Evolutionary conservation across 2,113 vertebrate species (phyloP), one percentile per base, ranked within the genome.

Genomic region (Sorex araneus): DNA sequence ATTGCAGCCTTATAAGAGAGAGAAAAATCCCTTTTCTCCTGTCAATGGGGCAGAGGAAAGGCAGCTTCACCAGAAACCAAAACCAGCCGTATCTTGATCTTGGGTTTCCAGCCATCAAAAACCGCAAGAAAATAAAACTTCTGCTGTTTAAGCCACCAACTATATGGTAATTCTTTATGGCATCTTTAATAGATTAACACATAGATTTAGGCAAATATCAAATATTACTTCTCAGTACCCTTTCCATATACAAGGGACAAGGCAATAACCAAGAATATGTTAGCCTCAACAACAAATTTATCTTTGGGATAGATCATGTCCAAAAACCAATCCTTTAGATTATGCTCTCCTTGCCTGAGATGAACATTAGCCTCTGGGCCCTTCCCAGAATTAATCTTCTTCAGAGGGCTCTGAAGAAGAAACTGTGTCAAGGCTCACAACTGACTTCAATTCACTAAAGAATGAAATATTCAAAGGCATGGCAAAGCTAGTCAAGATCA

Each of bases 361-460:
- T 11, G 28, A 12, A 83, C 70, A 67, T 78, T 93, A 84, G 21
- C 66, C 67, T 74, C 32, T 57, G 19, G 19, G 60, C 66, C 9
- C 81, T 45, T 11, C 30, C 87, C 71, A 90, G 27, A 85, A 91
- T 34, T 54, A 36, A 80, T 45, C 9, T 76, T 82, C 81, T 88
- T 69, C 80, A 75, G 16, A 84, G 30, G 19, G 28, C 76, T 79
- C 30, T 32, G 25, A 69, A 87, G 60, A 87, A 92, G 30, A 50
- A 57, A 84, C 34, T 71, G 90, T 64, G 21, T 87, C n/a, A 40
- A 28, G 27, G 36, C 32, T 96, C 28, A 96, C 18, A 87, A 83
- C 2, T 66, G 57, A 87, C 25, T 77, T 93, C 60, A 79, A 74
- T 74, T 94, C 73, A 89, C 45, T 67, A 79, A 0, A 77, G n/a